Evolutionary conservation across 2,113 vertebrate species (phyloP).

Genomic region (Rafetus swinhoei): DNA sequence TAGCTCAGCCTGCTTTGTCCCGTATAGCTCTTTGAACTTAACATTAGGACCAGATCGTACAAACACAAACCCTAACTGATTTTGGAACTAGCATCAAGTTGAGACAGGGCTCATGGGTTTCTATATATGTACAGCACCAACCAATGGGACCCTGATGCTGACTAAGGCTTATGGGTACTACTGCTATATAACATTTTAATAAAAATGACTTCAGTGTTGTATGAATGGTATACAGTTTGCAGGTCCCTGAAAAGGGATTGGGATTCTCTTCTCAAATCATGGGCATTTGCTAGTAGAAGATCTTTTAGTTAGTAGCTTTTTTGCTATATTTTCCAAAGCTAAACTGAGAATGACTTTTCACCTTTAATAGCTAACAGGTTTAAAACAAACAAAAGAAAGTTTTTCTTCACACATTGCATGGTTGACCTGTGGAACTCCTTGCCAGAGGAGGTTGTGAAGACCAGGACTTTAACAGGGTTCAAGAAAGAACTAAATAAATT

Average conservation of each 20-base stretch:
- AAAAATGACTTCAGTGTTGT: not conserved
- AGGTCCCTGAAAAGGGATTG: not conserved
- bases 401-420: no score
- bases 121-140: not conserved
- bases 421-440: no score
- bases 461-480: no score
- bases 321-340: accelerated
- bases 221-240: not conserved
- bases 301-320: not conserved
- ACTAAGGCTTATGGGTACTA: not conserved
- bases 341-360: not conserved
- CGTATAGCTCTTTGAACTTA: not conserved
- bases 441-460: no score
- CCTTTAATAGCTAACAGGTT: no score
- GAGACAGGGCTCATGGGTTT: not conserved
- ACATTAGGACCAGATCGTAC: not conserved
- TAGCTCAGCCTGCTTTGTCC: not conserved
- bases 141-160: not conserved
- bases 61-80: not conserved
- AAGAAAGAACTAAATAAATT: no score
- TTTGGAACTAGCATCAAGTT: not conserved
- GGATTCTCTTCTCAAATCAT: not conserved
- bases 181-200: not conserved
- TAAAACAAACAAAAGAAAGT: no score
- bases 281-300: not conserved